Evolutionary conservation across 2,888 invertebrate genomes (phyloP), one percentile per base, ranked within the genome.

Genomic region (Callinectes sapidus): DNA sequence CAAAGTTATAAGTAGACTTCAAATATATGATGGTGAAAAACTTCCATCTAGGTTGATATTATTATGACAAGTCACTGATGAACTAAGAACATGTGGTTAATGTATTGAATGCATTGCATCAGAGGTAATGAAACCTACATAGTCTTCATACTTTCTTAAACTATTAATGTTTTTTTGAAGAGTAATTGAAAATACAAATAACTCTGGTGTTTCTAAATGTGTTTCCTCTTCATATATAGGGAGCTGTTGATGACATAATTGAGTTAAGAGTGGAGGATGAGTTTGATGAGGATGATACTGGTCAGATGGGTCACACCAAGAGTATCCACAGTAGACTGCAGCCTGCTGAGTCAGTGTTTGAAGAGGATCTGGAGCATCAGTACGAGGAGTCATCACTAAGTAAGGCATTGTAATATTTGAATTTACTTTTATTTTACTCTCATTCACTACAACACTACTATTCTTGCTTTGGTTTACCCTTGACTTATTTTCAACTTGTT

Each of bases 191-290:
- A 23, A 61, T 18, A 23, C 48, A 61, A 61, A 0, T 61, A 18
- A 2, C 18, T 23, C 18, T 13, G 61, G 61, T 61, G 61, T 61
- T 61, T 61, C 18, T 61, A 23, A 61, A 86, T 2, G 16, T 18
- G 14, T 86, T 42, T n/a, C 28, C 18, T 48, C 48, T 42, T 10
- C 18, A 35, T 16, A 23, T 32, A n/a, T n/a, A 87, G 48, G 54
- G 48, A 14, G 54, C 28, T 87, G 42, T 48, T 48, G 81, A 81
- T 35, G 81, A 92, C 32, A 88, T 92, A 48, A 88, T 92, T 55
- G 92, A 92, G 87, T 42, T 92, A n/a, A 10, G 87, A 16, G 92
- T 92, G 54, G 92, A 92, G 32, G 92, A 92, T 55, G 92, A 92
- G 23, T 92, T 92, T 92, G 91, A 88, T 16, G 92, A 87, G 16